phyloP scores from a whole-genome alignment of 2,797 vertebrate species.

The Myotis pilosus region DNA sequence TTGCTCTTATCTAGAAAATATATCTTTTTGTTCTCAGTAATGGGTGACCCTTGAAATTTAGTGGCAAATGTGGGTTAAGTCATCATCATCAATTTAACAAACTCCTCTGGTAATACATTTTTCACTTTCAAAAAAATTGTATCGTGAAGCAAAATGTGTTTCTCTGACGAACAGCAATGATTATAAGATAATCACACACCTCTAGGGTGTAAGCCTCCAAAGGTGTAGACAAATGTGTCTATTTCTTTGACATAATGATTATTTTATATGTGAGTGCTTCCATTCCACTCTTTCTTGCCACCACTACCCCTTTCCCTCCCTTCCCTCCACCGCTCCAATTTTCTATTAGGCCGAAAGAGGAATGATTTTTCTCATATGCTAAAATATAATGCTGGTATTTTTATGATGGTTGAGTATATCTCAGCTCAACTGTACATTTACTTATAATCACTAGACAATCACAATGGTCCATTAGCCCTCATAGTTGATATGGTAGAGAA shows the following conservation, averaged over 20 bases:
- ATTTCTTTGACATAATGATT: conserved; percentile 19
- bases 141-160: neutral
- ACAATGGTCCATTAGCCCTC: neutral
- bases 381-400: conserved; percentile 8
- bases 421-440: neutral
- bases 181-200: conserved; percentile 29
- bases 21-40: neutral
- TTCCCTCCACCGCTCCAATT: no score
- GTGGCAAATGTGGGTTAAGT: conserved; percentile 55
- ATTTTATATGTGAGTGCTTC: neutral
- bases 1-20: conserved; percentile 33
- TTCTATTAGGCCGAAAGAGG: neutral
- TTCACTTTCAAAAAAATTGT: conserved; percentile 57
- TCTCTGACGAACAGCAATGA: conserved; percentile 1
- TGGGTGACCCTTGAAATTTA: conserved; percentile 46
- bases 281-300: conserved; percentile 27
- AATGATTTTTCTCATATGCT: neutral
- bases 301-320: neutral
- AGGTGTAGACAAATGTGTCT: neutral
- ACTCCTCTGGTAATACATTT: neutral
- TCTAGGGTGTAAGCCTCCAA: neutral
- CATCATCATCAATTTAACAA: conserved; percentile 52
- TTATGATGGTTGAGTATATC: conserved; percentile 10
- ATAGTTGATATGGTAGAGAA: conserved; percentile 24
- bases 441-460: conserved; percentile 44